A percentile compares a stretch with the other conserved stretches of the same genome.
Evolutionary conservation across 2,113 vertebrate genomes (phyloP).

Genomic region (Dipodomys spectabilis): DNA sequence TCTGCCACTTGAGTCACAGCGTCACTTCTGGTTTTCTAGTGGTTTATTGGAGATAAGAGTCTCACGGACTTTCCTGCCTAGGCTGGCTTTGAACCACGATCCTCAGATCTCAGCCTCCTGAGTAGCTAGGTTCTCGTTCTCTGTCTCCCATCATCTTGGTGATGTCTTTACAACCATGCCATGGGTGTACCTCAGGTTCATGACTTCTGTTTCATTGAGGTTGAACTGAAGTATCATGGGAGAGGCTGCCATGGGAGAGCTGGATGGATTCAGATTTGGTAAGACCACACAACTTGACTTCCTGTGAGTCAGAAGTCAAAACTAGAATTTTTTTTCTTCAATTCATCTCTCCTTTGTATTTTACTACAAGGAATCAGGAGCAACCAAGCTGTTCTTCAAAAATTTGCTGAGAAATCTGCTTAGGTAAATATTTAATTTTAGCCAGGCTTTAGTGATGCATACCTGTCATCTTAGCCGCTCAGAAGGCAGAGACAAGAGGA

Average conservation of each 20-base stretch:
- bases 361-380: background rate
- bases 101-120: too few species aligned
- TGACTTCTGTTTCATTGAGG: background rate
- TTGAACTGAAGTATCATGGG: background rate
- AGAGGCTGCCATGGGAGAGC: background rate
- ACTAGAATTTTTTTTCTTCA: background rate
- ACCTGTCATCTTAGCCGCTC: too few species aligned
- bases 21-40: too few species aligned
- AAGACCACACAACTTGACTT: background rate
- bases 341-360: background rate
- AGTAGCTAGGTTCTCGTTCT: too few species aligned
- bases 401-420: background rate
- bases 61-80: too few species aligned
- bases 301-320: background rate
- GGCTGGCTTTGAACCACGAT: too few species aligned
- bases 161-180: too few species aligned
- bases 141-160: background rate
- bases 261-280: background rate
- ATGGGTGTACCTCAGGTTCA: background rate
- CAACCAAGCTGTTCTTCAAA: background rate
- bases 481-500: too few species aligned
- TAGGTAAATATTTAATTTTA: background rate
- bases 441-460: too few species aligned
- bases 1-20: too few species aligned
- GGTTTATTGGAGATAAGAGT: too few species aligned